Evolutionary conservation across 2,797 vertebrate genomes (phyloP).

Genomic region (Muraenolepis orangiensis): DNA sequence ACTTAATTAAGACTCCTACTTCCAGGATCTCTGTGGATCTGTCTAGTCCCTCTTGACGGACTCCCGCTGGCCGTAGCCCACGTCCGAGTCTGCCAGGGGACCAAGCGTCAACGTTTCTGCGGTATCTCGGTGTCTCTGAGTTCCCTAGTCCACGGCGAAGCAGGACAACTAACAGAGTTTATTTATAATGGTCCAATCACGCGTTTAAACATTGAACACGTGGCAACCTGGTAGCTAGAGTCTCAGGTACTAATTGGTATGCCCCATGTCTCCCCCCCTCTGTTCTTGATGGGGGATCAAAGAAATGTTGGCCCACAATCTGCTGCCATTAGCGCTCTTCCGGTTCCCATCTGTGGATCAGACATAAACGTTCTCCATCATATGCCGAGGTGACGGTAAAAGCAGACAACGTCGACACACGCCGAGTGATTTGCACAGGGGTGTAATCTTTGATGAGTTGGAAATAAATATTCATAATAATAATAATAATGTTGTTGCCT

Average conservation of each 20-base stretch:
- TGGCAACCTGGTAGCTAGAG: neutral
- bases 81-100: conserved; percentile 37
- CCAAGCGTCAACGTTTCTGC: conserved; percentile 10
- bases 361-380: neutral
- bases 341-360: neutral
- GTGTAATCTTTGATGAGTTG: neutral
- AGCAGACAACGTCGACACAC: neutral
- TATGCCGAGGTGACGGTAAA: neutral
- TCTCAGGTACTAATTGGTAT: conserved; percentile 49
- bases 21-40: conserved; percentile 50
- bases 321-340: conserved; percentile 27
- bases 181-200: neutral
- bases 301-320: conserved; percentile 40
- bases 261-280: conserved; percentile 26
- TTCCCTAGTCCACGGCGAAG: neutral
- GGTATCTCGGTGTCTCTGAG: neutral
- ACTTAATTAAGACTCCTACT: conserved; percentile 64
- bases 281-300: conserved; percentile 44
- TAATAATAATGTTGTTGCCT: neutral
- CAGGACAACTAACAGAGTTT: neutral
- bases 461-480: neutral
- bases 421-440: neutral
- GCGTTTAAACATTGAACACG: neutral
- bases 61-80: conserved; percentile 34
- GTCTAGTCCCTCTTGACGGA: conserved; percentile 34